Evolutionary conservation across 2,113 vertebrate genomes (phyloP), one percentile per base, ranked within the genome.

Genomic region (Nyctibius bracteatus): DNA sequence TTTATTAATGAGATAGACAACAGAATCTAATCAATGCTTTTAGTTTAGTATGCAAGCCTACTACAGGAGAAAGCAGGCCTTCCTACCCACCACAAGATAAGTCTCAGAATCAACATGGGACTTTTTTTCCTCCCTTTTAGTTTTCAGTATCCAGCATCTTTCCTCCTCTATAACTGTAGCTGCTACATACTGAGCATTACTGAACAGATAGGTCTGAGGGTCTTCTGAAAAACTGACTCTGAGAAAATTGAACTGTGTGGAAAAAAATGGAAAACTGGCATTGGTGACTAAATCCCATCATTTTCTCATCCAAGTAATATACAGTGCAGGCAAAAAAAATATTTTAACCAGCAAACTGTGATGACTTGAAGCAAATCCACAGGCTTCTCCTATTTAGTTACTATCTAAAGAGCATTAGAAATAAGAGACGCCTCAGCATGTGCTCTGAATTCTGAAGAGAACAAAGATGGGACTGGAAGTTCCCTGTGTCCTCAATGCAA

Each of bases 71-170:
- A 52, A 46, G 8, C 21, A 15, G 6, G 47, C n/a, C 39, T 71
- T 46, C 17, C n/a, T 24, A 72, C 10, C 3, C 13, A 54, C 9
- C 1, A 0, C 37, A 23, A 46, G 14, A 22, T 14, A 28, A 49
- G 21, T 28, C 37, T 47, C 33, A 35, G 19, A 71, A 43, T 61
- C 54, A 66, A 8, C 41, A 84, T 54, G 14, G 30, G n/a, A 22
- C 18, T 46, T 31, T 9, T 4, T 12, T 5, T 2, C 3, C 0
- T 2, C 14, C 44, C 0, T 0, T 51, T 37, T 35, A 43, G 7
- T 37, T 78, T 21, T 47, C 39, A 59, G 46, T 44, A 43, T 54
- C 72, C 30, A 67, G 19, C 52, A 47, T 30, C 22, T 88, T 54
- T 57, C 25, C 17, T 61, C n/a, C 52, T 43, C 15, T 61, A 0